These are phyloP conservation scores for Asobara japonica DNA, from an alignment of 1,140 invertebrate genomes.

Conservation along the genomic window DNA sequence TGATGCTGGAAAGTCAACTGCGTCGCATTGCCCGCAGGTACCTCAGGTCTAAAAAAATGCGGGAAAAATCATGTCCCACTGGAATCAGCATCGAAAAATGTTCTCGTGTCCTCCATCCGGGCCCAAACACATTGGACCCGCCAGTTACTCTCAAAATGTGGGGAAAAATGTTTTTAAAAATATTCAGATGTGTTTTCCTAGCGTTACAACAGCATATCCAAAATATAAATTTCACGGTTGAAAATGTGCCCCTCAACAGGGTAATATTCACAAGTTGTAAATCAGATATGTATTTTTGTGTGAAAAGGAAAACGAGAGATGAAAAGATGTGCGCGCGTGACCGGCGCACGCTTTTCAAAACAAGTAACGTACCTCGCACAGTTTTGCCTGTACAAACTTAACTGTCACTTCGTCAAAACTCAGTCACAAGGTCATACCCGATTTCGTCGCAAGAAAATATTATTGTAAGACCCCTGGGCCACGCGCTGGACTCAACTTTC, in stretches of 20 bases:
- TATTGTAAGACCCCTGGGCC: not conserved
- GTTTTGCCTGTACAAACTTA: not conserved
- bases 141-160: not conserved
- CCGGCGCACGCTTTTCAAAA: constrained; percentile 24
- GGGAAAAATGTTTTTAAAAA: not conserved
- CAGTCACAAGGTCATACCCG: constrained; percentile 26
- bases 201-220: not conserved
- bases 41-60: too few relatives aligned
- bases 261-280: constrained; percentile 11
- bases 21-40: too few relatives aligned
- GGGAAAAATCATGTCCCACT: too few relatives aligned
- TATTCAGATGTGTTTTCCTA: not conserved
- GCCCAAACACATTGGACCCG: not conserved
- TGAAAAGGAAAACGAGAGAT: not conserved
- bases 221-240: constrained; percentile 2
- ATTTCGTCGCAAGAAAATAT: constrained; percentile 25
- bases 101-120: too few relatives aligned
- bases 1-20: too few relatives aligned
- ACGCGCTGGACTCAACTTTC: constrained; percentile 18
- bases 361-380: not conserved
- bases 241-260: not conserved
- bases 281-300: not conserved
- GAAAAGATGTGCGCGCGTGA: constrained; percentile 20
- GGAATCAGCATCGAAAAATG: too few relatives aligned
- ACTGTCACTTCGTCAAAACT: constrained; percentile 18